These are phyloP conservation scores for Amphipyra berbera DNA, from an alignment of 2,888 invertebrate species.

Conservation along the genomic window DNA sequence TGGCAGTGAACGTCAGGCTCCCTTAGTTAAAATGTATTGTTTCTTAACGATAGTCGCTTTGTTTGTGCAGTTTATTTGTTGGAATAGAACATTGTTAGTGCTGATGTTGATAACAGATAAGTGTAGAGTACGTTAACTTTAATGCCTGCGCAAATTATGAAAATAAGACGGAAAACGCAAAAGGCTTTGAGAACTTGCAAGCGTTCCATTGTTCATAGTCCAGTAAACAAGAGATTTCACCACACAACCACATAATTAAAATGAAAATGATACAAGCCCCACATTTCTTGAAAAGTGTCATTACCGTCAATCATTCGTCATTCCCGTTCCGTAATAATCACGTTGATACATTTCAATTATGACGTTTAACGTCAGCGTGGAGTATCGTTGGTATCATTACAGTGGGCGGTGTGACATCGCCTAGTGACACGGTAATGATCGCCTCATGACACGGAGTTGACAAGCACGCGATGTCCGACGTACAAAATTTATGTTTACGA, in stretches of 20 bases:
- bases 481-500: conserved; percentile 54
- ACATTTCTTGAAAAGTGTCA: conserved; percentile 37
- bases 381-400: conserved; percentile 56
- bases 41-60: conserved; percentile 54
- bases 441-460: conserved; percentile 49
- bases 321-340: conserved; percentile 48
- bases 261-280: conserved; percentile 19
- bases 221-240: conserved; percentile 31
- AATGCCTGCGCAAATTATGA: conserved; percentile 9
- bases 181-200: conserved; percentile 26
- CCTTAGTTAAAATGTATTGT: conserved; percentile 60
- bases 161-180: conserved; percentile 42
- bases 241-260: conserved; percentile 28
- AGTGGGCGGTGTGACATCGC: conserved; percentile 56
- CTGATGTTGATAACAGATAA: conserved; percentile 44
- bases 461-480: conserved; percentile 61
- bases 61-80: conserved; percentile 51
- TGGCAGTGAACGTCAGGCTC: conserved; percentile 57
- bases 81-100: conserved; percentile 53
- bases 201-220: conserved; percentile 39
- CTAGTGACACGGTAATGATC: conserved; percentile 61
- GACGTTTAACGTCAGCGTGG: conserved; percentile 55
- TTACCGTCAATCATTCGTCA: conserved; percentile 49
- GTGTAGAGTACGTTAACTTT: conserved; percentile 1
- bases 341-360: conserved; percentile 57